phyloP scores from a whole-genome alignment of 2,888 invertebrate species.

The Unio delphinus region DNA sequence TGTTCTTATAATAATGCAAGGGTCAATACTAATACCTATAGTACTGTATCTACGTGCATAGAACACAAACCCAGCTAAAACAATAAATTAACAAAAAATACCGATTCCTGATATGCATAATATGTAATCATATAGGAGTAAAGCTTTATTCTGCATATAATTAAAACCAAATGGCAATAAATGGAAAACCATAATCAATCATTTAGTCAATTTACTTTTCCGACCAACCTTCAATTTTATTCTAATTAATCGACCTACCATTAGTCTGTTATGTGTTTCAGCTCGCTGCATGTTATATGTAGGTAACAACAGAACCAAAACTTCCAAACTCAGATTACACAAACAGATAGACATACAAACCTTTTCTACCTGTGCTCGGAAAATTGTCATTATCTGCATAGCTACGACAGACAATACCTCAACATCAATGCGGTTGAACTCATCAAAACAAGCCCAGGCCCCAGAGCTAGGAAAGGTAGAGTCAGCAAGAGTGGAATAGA shows the following conservation, averaged over 20 bases:
- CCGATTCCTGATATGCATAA: no score
- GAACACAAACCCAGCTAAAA: no score
- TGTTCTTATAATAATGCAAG: no score
- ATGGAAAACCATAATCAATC: background rate
- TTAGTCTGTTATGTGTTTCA: no score
- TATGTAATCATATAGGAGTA: no score
- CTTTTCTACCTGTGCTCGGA: conserved; percentile 77
- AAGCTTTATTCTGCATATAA: background rate
- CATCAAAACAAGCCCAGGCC: conserved; percentile 75
- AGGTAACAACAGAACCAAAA: background rate
- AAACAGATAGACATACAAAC: conserved; percentile 43
- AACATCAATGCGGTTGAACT: conserved; percentile 72
- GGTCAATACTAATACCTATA: no score
- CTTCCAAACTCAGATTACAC: background rate
- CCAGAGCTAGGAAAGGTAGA: conserved; percentile 74
- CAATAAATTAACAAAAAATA: no score
- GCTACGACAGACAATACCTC: conserved; percentile 72
- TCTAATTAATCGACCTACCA: background rate
- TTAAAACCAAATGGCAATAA: background rate
- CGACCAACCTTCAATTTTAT: background rate
- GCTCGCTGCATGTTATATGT: no score
- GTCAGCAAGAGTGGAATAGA: no score
- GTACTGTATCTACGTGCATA: no score
- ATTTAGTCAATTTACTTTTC: background rate
- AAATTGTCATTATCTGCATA: conserved; percentile 70